Base-by-base conservation (phyloP, 1,140 invertebrate genomes). In the Hyles euphorbiae region DNA sequence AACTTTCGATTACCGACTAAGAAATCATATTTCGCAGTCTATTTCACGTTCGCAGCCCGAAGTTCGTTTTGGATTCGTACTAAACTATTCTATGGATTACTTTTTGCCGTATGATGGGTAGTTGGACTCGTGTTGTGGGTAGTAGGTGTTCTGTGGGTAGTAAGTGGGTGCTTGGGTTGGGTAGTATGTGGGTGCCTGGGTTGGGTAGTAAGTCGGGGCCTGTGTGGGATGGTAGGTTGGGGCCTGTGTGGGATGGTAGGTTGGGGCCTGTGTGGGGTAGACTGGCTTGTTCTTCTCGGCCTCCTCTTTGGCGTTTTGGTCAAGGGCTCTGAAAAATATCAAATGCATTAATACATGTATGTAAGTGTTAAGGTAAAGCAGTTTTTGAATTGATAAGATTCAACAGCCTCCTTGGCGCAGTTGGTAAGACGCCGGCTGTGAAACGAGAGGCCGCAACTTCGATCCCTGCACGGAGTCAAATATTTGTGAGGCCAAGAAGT, bases 231-330 rank as follows among this genome's bases (percentile, higher is more conserved):
- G 62, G 53, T 61, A 56, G 12, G 46, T 53, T 45, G 65, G 63
- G 56, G 67, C 71, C 12, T 70, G 77, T 34, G 81, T 82, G 61
- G 83, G 74, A 61, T 67, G 62, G 53, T 61, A 56, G 12, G 46
- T 53, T 45, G 65, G 63, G 56, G 67, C 71, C 12, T 70, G 77
- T 34, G 81, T 82, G 61, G 83, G 74, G 56, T 83, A 76, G 33
- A 77, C 74, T 9, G 75, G 75, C 71, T 80, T 74, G 8, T 65
- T 74, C 59, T 81, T 78, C 2, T 73, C 77, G 9, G 83, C 83
- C 72, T 88, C 83, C 40, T 84, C 85, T 53, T 78, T 80, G 2
- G 78, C 82, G 40, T 78, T 81, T 67, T 89, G 78, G 32, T 87
- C 84, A 32, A 85, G 63, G 22, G 86, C 75, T 34, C 88, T 90